Base-by-base conservation (phyloP, 2,797 vertebrate species). In the Urophycis tenuis region DNA sequence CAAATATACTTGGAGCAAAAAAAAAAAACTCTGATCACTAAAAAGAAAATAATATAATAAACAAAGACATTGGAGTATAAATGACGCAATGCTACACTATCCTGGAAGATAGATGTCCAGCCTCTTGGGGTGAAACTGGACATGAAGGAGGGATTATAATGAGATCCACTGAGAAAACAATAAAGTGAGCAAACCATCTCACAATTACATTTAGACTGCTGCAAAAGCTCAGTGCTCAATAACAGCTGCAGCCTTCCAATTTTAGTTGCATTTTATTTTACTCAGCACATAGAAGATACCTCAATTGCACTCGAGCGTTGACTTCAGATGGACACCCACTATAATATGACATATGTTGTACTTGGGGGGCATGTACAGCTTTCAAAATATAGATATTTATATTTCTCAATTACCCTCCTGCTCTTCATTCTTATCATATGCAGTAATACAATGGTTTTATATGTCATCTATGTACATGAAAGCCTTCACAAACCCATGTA, bases 361-460 rank as follows among this genome's bases (percentile, higher is more conserved):
- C 69, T 71, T 71, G 69, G 31, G 22, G 69, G 69, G 69, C 69
- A 71, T 71, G 30, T 71, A 71, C 69, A 71, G 69, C 69, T 71
- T 3, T 32, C 10, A 60, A 25, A 60, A 60, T n/a, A 60, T 60
- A 60, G 53, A 25, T 53, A 53, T 53, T 53, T 53, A 6, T 53
- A 53, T 53, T 53, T 53, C 45, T 53, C 45, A 53, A 53, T 53
- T 22, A 53, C 45, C 1, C 17, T 53, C 17, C 45, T 53, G 45
- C 45, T 53, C 45, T 53, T 53, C 45, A 53, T 7, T 53, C 19
- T 53, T 22, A 53, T 53, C 8, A 53, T 53, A 17, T 19, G 45
- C 19, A 53, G 45, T 53, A 53, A 53, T 53, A 53, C 45, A 3
- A 19, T 22, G 6, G 45, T 53, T 53, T 53, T 53, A 53, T 53